Evolutionary conservation across 2,113 vertebrate species (phyloP).

Genomic region (Coptodon rendalli): DNA sequence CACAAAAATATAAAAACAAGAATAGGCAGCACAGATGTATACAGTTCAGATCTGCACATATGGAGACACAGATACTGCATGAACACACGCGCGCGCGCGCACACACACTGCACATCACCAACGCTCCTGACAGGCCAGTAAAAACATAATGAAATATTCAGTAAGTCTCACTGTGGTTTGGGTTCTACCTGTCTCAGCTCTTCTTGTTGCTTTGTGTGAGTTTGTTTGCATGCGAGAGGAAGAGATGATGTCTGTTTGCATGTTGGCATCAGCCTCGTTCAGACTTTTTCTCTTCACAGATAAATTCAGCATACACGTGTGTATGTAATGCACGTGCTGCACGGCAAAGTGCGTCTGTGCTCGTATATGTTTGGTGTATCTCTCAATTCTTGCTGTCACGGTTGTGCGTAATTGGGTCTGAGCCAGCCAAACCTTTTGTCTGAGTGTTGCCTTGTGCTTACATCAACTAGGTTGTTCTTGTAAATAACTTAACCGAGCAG

Average conservation of each 20-base stretch:
- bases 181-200: slow-evolving; percentile 49
- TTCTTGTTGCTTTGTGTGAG: neutral
- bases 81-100: neutral
- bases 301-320: neutral
- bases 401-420: slow-evolving; percentile 21
- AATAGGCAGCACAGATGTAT: neutral
- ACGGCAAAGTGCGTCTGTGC: neutral
- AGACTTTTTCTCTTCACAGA: neutral
- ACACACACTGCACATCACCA: neutral
- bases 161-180: slow-evolving; percentile 21
- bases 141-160: slow-evolving; percentile 71
- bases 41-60: neutral
- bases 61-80: neutral
- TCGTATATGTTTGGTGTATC: neutral
- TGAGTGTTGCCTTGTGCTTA: slow-evolving; percentile 40
- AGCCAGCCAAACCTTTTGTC: slow-evolving; percentile 30
- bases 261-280: neutral
- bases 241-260: neutral
- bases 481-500: neutral
- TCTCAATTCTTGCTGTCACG: slow-evolving; percentile 18
- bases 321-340: neutral
- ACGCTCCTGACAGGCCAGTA: slow-evolving; percentile 51
- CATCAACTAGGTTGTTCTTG: slow-evolving; percentile 31
- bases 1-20: neutral
- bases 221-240: slow-evolving; percentile 1